phyloP scores from a whole-genome alignment of 2,797 vertebrate species.

The Aeoliscus strigatus region DNA sequence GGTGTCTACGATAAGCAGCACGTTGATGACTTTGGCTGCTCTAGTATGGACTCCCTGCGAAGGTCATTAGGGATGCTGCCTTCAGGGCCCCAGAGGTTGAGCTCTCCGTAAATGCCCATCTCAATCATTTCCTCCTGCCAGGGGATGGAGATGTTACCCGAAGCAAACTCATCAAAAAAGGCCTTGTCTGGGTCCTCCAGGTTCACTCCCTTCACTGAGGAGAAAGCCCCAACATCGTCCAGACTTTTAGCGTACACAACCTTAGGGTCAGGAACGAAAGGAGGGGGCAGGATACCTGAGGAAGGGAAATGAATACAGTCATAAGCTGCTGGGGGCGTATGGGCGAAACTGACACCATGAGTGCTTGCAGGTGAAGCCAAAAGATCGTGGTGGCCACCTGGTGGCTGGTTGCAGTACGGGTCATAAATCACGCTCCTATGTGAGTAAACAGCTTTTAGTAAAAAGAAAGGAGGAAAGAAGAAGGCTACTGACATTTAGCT shows the following conservation, averaged over 20 bases:
- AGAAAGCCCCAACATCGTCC: slow-evolving; percentile 86
- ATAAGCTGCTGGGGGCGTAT: neutral
- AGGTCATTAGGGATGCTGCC: slow-evolving; percentile 78
- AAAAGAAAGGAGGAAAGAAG: too few relatives aligned
- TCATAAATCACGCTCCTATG: too few relatives aligned
- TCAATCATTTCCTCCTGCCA: slow-evolving; percentile 94
- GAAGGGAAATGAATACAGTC: neutral
- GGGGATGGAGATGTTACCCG: slow-evolving; percentile 83
- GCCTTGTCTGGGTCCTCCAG: slow-evolving; percentile 76
- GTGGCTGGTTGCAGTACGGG: too few relatives aligned
- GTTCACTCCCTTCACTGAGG: slow-evolving; percentile 80
- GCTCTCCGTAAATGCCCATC: slow-evolving; percentile 81
- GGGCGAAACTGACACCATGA: too few relatives aligned
- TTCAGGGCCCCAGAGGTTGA: slow-evolving; percentile 78
- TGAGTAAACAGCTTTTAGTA: too few relatives aligned
- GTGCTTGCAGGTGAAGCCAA: too few relatives aligned
- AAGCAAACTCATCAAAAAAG: slow-evolving; percentile 84
- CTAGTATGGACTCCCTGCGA: slow-evolving; percentile 72
- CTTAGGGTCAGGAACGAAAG: slow-evolving; percentile 83
- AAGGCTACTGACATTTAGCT: too few relatives aligned
- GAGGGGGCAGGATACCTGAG: slow-evolving; percentile 80
- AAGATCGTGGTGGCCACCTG: too few relatives aligned
- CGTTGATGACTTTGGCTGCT: slow-evolving; percentile 81
- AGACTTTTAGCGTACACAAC: slow-evolving; percentile 86
- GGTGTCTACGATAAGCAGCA: slow-evolving; percentile 74